A percentile compares a stretch with the other conserved stretches of the same genome.
These are phyloP conservation scores for Xyrauchen texanus DNA, from an alignment of 2,113 vertebrate species.

Conservation along the genomic window DNA sequence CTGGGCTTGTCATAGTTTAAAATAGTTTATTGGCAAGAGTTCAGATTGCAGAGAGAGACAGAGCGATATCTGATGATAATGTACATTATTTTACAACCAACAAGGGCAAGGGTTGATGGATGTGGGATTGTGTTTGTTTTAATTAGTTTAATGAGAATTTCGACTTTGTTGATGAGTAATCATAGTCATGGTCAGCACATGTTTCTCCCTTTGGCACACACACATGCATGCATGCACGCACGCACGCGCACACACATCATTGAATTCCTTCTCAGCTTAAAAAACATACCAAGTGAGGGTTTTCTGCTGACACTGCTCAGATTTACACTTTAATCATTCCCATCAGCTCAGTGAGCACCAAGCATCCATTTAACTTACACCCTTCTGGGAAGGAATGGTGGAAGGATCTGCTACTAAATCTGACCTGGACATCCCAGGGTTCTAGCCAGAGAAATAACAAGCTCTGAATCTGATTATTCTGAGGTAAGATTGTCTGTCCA, in stretches of 20 bases:
- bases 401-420: conserved; percentile 28
- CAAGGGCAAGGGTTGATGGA: background rate
- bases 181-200: conserved; percentile 10
- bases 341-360: conserved; percentile 21
- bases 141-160: conserved; percentile 4
- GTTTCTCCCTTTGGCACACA: background rate
- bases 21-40: conserved; percentile 32
- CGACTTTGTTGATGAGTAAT: conserved; percentile 12
- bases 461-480: conserved; percentile 31
- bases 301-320: conserved; percentile 12
- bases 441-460: conserved; percentile 44
- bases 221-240: background rate
- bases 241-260: background rate
- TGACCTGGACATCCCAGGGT: conserved; percentile 4
- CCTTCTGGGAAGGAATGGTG: conserved; percentile 16
- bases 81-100: conserved; percentile 6
- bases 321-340: conserved; percentile 29
- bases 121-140: background rate
- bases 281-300: background rate
- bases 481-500: conserved; percentile 28
- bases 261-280: background rate
- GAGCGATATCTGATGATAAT: conserved; percentile 43
- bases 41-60: conserved; percentile 20
- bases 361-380: conserved; percentile 13
- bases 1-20: conserved; percentile 62